Evolutionary conservation across 2,888 invertebrate genomes (phyloP), one percentile per base, ranked within the genome.

Genomic region (Aporophyla lueneburgensis): DNA sequence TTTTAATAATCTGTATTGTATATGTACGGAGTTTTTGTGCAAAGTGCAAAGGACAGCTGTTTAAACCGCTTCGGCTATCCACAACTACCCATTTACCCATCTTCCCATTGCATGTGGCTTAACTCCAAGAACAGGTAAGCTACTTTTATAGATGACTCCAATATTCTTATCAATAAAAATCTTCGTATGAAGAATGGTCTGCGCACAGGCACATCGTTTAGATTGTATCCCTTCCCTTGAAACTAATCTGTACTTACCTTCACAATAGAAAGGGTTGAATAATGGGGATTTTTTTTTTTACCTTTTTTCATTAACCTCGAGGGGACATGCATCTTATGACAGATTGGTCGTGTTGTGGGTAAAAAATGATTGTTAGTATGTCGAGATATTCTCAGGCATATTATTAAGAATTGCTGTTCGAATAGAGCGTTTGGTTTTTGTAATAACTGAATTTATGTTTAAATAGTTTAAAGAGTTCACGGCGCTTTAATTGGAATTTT

Each of bases 151-250:
- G 93, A 95, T 94, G 94, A 92, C 93, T 90, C 79, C 81, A 83
- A 89, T 92, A 91, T 91, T 89, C 91, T 95, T 96, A 96, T 96
- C 96, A 92, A 93, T 93, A 93, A 93, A 93, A 94, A 96, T 96
- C 95, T 95, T 89, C 87, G 88, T 92, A 93, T 95, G 93, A 93
- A 94, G 95, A 94, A 95, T 94, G 91, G 91, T 85, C 86, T 92
- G 91, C 93, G 93, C 92, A 89, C 91, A 91, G 93, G 91, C 92
- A 93, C 94, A 92, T 95, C 96, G 94, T 96, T 96, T 94, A 96
- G 96, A 96, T 96, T 94, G 94, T 96, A 96, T 96, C 96, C 96
- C 92, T 89, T 93, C 92, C 90, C 93, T 92, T 91, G 93, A 93
- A 92, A 94, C 94, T 96, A 96, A 96, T 96, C 96, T 96, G 92